phyloP scores from a whole-genome alignment of 2,113 vertebrate species.

The Silurus meridionalis region DNA sequence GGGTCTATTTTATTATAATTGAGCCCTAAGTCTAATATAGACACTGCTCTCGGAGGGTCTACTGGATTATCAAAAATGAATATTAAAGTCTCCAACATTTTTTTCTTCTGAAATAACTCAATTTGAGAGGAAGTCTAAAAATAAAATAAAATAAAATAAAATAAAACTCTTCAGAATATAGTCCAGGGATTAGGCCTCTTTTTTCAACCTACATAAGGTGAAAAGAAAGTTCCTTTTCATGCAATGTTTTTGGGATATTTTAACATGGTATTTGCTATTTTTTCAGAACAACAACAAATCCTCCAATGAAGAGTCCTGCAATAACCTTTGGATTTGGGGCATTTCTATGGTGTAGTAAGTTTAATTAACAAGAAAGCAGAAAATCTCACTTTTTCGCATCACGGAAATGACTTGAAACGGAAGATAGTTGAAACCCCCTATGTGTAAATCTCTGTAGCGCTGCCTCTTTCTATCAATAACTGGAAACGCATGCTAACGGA shows the following conservation, averaged over 20 bases:
- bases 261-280: not conserved
- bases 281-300: not conserved
- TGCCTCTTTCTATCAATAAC: not conserved
- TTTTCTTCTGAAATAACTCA: not conserved
- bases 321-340: conserved; percentile 8
- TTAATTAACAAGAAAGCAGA: not conserved
- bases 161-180: not conserved
- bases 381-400: not conserved
- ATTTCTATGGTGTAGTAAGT: not conserved
- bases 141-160: not conserved
- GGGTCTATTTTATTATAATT: not conserved
- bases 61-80: not conserved
- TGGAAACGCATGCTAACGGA: not conserved
- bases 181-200: not conserved
- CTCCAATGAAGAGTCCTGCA: not conserved
- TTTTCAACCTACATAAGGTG: not conserved
- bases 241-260: not conserved
- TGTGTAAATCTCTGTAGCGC: not conserved
- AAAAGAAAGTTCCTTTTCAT: not conserved
- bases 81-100: not conserved
- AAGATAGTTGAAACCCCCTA: not conserved
- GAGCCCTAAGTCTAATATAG: not conserved
- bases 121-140: not conserved
- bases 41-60: not conserved
- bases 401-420: not conserved